Evolutionary conservation across 2,113 vertebrate species (phyloP), one percentile per base, ranked within the genome.

Genomic region (Elgaria multicarinata): DNA sequence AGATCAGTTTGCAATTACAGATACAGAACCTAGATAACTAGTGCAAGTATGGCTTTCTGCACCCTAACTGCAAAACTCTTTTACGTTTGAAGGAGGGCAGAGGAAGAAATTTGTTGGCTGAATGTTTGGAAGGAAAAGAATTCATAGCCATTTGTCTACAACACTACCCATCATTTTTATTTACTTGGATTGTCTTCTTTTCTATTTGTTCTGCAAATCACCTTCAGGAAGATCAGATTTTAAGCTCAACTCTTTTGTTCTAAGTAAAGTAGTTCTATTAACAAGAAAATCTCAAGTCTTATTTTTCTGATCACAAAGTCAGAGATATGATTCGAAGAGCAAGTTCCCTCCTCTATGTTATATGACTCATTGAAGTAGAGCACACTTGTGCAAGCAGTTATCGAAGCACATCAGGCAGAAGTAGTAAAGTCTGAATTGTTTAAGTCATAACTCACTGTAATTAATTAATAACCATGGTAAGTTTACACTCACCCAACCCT

Each of bases 141-240:
- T 64, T 79, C 10, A 6, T 18, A n/a, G 53, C 26, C 13, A 79
- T 79, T 53, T 50, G 31, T n/a, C 12, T 31, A 53, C 46, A 79
- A 53, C 13, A 44, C 26, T 46, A 77, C 22, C 75, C 26, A 24
- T 77, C 42, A 46, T 33, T 50, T 67, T 16, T 84, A 33, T 71
- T 84, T 84, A 50, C 64, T n/a, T 4, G 31, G 16, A 22, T 53
- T 85, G 22, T 44, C 28, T 67, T 69, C 36, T 74, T 82, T 88
- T 81, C 53, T 82, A 80, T 80, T 71, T 80, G 55, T 87, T 81
- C 22, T 87, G 50, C 46, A 71, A n/a, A 80, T 69, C 28, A 58
- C 4, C 26, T 87, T 87, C 36, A 53, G 26, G 46, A 72, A 4
- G 46, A 81, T 58, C 26, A 64, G 74, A 66, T 77, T 64, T 64